Evolutionary conservation across 2,113 vertebrate genomes (phyloP).

Genomic region (Saguinus imperator): DNA sequence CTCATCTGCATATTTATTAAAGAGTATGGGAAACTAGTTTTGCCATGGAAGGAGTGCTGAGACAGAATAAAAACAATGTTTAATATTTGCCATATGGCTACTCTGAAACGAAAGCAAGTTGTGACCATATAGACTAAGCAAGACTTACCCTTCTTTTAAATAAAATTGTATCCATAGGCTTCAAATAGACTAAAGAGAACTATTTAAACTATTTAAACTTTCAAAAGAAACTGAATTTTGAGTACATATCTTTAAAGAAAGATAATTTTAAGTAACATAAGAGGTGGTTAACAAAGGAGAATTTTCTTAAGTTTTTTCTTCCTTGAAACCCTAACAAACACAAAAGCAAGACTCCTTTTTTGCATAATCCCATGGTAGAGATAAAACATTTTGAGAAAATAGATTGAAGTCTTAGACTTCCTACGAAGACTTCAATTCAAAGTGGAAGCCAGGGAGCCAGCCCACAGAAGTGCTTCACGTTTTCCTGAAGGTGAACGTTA

Average conservation of each 20-base stretch:
- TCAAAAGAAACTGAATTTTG: neutral
- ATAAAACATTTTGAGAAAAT: neutral
- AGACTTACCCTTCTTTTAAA: neutral
- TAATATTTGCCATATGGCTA: neutral
- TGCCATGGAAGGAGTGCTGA: neutral
- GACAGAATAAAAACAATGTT: neutral
- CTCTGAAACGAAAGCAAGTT: neutral
- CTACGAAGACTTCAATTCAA: neutral
- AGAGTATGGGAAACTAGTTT: neutral
- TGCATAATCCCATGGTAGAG: neutral
- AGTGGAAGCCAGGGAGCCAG: neutral
- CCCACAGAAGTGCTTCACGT: neutral
- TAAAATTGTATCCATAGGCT: neutral
- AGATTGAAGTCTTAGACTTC: neutral
- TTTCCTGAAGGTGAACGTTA: neutral
- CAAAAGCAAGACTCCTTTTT: neutral
- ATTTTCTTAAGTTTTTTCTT: neutral
- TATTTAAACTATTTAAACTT: neutral
- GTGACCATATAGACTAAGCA: neutral
- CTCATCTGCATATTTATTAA: neutral
- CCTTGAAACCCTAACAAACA: conserved; percentile 10
- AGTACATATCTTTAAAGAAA: conserved; percentile 1
- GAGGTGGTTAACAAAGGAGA: conserved; percentile 13
- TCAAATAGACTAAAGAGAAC: neutral
- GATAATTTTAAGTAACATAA: neutral